Evolutionary conservation across 2,888 invertebrate species (phyloP).

Genomic region (Lasioglossum malachurum): DNA sequence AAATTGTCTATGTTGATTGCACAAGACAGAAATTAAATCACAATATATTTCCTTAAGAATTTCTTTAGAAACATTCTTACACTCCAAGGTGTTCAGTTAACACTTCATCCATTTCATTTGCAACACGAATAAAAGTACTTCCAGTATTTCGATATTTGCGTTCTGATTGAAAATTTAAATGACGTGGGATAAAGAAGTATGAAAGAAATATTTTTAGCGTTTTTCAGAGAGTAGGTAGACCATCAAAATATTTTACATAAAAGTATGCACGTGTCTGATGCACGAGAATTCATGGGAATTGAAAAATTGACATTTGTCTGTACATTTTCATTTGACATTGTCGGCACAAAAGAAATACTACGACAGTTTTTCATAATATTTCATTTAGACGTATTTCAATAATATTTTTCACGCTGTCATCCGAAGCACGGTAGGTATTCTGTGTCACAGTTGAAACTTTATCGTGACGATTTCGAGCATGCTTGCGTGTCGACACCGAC

Average conservation of each 20-base stretch:
- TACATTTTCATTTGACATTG: background rate
- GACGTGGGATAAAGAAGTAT: background rate
- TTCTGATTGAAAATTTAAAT: background rate
- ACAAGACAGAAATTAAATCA: background rate
- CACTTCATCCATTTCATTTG: background rate
- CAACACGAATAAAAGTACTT: background rate
- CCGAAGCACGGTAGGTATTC: background rate
- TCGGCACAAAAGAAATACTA: background rate
- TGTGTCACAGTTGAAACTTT: slow-evolving; percentile 3
- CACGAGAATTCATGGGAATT: background rate
- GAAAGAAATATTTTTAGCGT: background rate
- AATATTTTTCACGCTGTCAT: no score
- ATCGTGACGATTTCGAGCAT: slow-evolving; percentile 20
- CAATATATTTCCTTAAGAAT: background rate
- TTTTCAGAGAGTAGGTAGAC: background rate
- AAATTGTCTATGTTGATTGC: background rate
- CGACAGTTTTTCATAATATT: background rate
- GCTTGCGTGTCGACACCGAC: slow-evolving; percentile 13
- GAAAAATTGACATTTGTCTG: background rate
- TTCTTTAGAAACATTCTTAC: background rate
- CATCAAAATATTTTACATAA: background rate
- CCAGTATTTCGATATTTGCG: background rate
- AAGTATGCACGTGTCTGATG: background rate
- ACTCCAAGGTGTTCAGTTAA: background rate
- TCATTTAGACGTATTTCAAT: background rate